A percentile compares a stretch with the other conserved stretches of the same genome.
Evolutionary conservation across 2,113 vertebrate species (phyloP).

Genomic region (Chaetodon auriga): DNA sequence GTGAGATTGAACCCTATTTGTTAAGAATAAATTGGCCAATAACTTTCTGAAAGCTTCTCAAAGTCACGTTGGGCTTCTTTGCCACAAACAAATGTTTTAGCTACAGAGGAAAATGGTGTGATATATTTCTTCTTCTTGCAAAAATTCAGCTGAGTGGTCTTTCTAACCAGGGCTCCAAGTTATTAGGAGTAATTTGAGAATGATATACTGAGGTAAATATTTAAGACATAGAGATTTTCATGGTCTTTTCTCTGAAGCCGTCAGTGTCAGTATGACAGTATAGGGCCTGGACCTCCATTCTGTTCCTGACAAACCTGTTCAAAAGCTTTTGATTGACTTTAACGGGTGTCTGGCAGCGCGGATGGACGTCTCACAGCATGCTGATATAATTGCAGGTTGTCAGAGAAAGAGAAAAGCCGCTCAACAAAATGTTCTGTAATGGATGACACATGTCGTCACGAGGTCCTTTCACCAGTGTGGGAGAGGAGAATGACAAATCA

Average conservation of each 20-base stretch:
- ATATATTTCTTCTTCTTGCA: background rate
- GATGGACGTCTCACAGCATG: constrained; percentile 56
- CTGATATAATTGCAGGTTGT: constrained; percentile 79
- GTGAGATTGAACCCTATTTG: background rate
- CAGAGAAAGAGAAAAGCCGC: constrained; percentile 63
- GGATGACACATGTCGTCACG: constrained; percentile 73
- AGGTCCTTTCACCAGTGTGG: constrained; percentile 59
- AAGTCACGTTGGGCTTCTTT: background rate
- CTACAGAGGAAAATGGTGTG: background rate
- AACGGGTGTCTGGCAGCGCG: constrained; percentile 40
- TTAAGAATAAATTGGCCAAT: background rate
- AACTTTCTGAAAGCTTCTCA: background rate
- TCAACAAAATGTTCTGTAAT: constrained; percentile 65
- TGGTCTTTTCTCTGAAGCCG: background rate
- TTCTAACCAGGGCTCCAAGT: background rate
- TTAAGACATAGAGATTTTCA: constrained; percentile 1
- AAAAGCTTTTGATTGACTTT: constrained; percentile 63
- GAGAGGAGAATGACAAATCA: constrained; percentile 68
- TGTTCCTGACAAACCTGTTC: constrained; percentile 54
- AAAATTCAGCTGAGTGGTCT: background rate
- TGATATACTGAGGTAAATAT: constrained; percentile 6
- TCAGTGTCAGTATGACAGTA: constrained; percentile 13
- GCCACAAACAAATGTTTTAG: background rate
- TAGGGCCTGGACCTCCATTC: constrained; percentile 55
- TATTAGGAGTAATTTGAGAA: background rate